Conservation (phyloP, 2,888 invertebrate species). For the Tiliacea citrago region DNA sequence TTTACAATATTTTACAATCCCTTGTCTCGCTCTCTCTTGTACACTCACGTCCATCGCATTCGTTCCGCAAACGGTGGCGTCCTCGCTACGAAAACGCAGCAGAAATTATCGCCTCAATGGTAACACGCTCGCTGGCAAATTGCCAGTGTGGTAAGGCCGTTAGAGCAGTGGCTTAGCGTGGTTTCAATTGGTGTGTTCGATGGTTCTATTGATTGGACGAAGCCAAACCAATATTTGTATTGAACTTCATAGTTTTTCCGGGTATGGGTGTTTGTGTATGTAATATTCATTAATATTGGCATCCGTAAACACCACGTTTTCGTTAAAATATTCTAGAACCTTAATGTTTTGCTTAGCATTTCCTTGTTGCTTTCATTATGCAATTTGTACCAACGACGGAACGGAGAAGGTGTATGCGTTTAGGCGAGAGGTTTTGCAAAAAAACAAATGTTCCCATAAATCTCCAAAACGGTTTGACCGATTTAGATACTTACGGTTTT, state of each 20-base stretch:
- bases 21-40: no score
- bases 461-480: background rate
- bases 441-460: background rate
- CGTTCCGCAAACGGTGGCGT: no score
- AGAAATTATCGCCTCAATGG: no score
- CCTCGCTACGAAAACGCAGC: no score
- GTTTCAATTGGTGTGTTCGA: no score
- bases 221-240: background rate
- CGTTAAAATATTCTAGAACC: background rate
- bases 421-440: background rate
- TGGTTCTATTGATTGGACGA: background rate
- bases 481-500: background rate
- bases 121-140: no score
- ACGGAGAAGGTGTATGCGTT: background rate
- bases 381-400: background rate
- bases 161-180: no score
- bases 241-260: background rate
- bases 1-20: no score
- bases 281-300: no score
- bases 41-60: no score
- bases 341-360: background rate
- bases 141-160: no score
- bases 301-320: background rate
- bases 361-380: background rate
- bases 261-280: background rate